Evolutionary conservation across 2,888 invertebrate genomes (phyloP), one percentile per base, ranked within the genome.

Genomic region (Amphimallon solstitiale): DNA sequence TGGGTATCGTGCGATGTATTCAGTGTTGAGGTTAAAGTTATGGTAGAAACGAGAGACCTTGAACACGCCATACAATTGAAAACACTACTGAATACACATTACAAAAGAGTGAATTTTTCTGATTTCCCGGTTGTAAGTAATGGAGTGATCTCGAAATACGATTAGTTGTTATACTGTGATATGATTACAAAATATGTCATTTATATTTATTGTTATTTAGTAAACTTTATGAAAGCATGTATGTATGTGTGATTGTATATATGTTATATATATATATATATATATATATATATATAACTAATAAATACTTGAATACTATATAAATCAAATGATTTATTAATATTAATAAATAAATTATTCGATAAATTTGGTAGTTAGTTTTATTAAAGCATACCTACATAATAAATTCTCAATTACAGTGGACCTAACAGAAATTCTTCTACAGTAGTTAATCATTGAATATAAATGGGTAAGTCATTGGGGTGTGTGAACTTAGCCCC

Each of bases 1-100:
- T 97, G 97, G 97, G 88, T 97, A 10, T 90, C 90, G 66, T 89
- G 90, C 1, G 97, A 98, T 79, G 92, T 98, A 51, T 96, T 95
- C 79, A 89, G 89, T 72, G 91, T 91, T 15, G 87, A 89, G 79
- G 93, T 95, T 0, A 94, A 94, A 82, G 93, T 95, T 10, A 90
- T 96, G 0, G 93, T 93, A 75, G 97, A 97, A 82, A 96, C 96
- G 0, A 85, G 93, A 62, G 95, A 95, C 71, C 87, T 89, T 71
- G 88, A 89, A 0, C 96, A 97, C 79, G 89, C 90, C 37, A 77
- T 85, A 59, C 85, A 90, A 76, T 79, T 94, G 48, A 86, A 86
- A 74, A 79, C 84, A 34, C 80, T 86, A 45, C 81, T 92, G 0
- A 81, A 81, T 63, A 81, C 85, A 38, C 82, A 84, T 68, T 91